A percentile compares a stretch with the other conserved stretches of the same genome.
phyloP scores from a whole-genome alignment of 2,797 vertebrate species.

The Sebastes reedi region DNA sequence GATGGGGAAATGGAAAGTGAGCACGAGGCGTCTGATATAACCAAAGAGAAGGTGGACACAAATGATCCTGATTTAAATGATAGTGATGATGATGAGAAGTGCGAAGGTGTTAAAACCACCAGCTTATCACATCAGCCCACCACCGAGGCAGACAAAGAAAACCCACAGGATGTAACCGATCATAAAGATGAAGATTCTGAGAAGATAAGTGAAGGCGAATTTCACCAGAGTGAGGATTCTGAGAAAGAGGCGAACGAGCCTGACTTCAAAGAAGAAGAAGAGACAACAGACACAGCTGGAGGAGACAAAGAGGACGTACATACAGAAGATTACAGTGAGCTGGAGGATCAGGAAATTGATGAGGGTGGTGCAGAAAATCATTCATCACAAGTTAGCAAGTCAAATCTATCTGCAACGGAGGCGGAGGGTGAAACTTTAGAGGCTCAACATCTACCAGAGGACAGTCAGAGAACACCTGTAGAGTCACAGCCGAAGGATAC shows the following conservation, averaged over 20 bases:
- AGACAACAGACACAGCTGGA: conserved; percentile 13
- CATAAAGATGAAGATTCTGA: conserved; percentile 1
- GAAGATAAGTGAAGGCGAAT: background rate
- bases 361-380: conserved; percentile 10
- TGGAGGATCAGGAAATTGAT: conserved; percentile 23
- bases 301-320: conserved; percentile 22
- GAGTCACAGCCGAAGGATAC: conserved; percentile 29
- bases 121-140: conserved; percentile 33
- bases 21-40: conserved; percentile 7
- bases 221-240: conserved; percentile 18
- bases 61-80: conserved; percentile 36
- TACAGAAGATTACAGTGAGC: conserved; percentile 11
- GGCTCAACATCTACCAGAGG: conserved; percentile 8
- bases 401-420: conserved; percentile 22
- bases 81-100: conserved; percentile 30
- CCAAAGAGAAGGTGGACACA: conserved; percentile 20
- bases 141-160: conserved; percentile 25
- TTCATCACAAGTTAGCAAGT: conserved; percentile 23
- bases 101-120: conserved; percentile 33
- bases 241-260: conserved; percentile 26
- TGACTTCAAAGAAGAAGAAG: conserved; percentile 30
- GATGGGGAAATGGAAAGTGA: conserved; percentile 23
- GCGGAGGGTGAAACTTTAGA: conserved; percentile 37
- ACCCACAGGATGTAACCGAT: conserved; percentile 17
- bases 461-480: conserved; percentile 6